These are phyloP conservation scores for Bugulina stolonifera DNA, from an alignment of 2,888 invertebrate species.

Conservation along the genomic window DNA sequence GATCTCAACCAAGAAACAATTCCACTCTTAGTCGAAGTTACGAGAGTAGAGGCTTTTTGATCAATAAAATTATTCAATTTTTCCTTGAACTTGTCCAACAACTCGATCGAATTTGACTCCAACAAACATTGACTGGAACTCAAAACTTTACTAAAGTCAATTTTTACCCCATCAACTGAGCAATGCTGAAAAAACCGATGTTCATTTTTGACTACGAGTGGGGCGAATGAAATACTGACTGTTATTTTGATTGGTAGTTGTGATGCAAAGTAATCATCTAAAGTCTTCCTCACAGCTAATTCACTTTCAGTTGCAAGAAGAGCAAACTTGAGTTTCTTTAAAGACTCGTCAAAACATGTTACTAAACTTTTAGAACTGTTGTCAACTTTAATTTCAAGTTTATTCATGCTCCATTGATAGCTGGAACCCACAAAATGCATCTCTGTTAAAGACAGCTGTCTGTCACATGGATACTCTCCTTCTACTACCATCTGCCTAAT, in stretches of 20 bases:
- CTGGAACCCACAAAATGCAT: not conserved
- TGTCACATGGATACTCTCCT: not conserved
- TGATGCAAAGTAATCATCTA: not conserved
- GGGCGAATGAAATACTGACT: not conserved
- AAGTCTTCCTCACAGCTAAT: not conserved
- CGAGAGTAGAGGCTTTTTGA: not conserved
- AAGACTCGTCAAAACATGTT: not conserved
- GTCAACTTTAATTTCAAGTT: not conserved
- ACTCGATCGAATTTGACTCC: not conserved
- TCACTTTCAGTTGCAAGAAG: not conserved
- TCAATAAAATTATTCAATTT: not conserved
- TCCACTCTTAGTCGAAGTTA: not conserved
- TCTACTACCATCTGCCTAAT: not conserved
- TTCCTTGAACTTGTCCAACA: not conserved
- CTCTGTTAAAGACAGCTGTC: not conserved
- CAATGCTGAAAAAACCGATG: not conserved
- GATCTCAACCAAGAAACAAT: not conserved
- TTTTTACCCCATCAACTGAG: not conserved
- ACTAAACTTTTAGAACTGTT: not conserved
- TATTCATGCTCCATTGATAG: not conserved
- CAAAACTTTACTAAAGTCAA: not conserved
- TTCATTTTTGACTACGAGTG: not conserved
- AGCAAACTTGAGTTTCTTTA: not conserved
- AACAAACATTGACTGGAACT: not conserved
- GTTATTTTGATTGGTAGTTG: not conserved